Conservation (phyloP, 1,140 invertebrate genomes). For the Sipha flava region DNA sequence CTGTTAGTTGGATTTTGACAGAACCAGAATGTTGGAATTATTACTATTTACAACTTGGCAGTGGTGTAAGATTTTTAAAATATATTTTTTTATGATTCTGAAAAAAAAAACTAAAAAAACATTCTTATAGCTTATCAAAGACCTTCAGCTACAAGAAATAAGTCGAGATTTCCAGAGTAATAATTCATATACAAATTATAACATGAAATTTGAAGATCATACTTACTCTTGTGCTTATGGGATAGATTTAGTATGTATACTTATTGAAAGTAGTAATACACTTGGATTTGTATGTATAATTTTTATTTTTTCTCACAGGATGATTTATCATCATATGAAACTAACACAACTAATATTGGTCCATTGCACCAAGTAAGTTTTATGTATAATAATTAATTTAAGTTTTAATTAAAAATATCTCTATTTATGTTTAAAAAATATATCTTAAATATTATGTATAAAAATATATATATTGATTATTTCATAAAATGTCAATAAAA, state of each 20-base stretch:
- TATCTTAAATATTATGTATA: background rate
- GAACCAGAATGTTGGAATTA: background rate
- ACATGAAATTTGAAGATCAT: background rate
- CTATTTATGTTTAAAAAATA: background rate
- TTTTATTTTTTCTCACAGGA: background rate
- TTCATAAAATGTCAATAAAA: too few relatives aligned
- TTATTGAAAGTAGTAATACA: background rate
- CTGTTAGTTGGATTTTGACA: slow-evolving; percentile 1
- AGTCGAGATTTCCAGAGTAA: background rate
- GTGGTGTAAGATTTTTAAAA: background rate
- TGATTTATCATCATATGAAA: background rate
- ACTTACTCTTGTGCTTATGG: background rate
- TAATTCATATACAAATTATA: background rate
- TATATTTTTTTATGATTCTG: background rate
- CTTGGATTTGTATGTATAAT: background rate
- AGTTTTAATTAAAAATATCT: background rate
- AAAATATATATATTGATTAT: too few relatives aligned
- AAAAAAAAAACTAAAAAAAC: background rate
- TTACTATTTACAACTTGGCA: background rate
- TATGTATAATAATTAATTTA: background rate
- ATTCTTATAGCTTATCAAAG: background rate
- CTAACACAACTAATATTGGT: background rate
- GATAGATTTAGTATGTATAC: slow-evolving; percentile 5
- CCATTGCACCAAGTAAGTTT: background rate
- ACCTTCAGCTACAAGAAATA: background rate